Evolutionary conservation across 1,140 invertebrate species (phyloP), one percentile per base, ranked within the genome.

Genomic region (Listronotus bonariensis): DNA sequence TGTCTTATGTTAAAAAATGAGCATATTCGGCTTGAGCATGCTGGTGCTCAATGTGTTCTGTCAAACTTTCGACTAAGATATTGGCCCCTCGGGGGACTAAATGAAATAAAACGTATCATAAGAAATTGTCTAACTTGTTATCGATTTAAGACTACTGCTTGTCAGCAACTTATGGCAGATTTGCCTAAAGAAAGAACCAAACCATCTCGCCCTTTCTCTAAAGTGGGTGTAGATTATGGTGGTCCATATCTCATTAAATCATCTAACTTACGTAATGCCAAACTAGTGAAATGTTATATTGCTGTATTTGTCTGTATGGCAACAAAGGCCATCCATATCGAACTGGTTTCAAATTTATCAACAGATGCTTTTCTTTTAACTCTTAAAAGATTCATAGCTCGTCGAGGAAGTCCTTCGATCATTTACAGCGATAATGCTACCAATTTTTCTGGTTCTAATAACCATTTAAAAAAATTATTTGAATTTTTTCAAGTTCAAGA

Each of bases 261-360:
- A 10, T 43, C 36, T 9, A 38, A 46, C 9, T n/a, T n/a, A n/a
- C 17, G 64, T 31, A 64, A 58, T 8, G 49, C 36, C 17, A 55
- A 68, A 36, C n/a, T 68, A 5, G 67, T 43, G 14, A 81, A 81
- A 65, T 51, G 62, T 10, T 81, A 76, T 43, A 69, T 78, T 5
- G 75, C 69, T 26, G 12, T 83, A 8, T 81, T 81, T 52, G 74
- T 77, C 0, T 80, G 80, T 54, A 43, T 68, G 41, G 72, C 55
- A 43, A 77, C 73, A 6, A 69, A 80, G 55, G 80, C 80, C 0
- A 68, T 83, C 1, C 80, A 84, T 59, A 17, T 83, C 1, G 81
- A 83, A 58, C n/a, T 79, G 0, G 77, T 73, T 0, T 66, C 69
- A 10, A 72, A 69, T 5, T 54, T 82, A 5, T 61, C 72, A 2